These are phyloP conservation scores for Tinamus guttatus DNA, from an alignment of 2,113 vertebrate species.

Conservation along the genomic window DNA sequence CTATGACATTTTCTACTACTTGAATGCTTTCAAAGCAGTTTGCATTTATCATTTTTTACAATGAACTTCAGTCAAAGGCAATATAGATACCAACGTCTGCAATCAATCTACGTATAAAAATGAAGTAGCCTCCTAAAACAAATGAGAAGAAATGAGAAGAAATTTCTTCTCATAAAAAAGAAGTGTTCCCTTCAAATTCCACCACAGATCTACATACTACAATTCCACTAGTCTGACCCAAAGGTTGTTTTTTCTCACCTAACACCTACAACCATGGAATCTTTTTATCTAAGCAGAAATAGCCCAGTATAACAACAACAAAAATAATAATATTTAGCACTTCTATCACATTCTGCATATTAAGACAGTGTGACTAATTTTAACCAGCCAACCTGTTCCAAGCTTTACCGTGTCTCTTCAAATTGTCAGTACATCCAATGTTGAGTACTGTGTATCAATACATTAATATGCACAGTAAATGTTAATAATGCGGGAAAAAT, in stretches of 20 bases:
- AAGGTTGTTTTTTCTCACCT: not conserved
- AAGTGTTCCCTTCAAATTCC: not conserved
- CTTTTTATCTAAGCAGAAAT: not conserved
- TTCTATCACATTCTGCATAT: not conserved
- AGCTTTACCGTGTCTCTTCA: not conserved
- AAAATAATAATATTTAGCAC: not conserved
- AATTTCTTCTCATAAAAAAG: no score
- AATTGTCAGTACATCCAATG: not conserved
- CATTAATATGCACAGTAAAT: not conserved
- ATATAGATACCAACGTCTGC: not conserved
- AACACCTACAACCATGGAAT: not conserved
- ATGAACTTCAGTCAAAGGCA: not conserved
- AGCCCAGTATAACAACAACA: not conserved
- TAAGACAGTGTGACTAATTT: not conserved
- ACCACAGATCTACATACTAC: accelerated
- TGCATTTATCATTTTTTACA: not conserved
- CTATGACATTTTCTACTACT: not conserved
- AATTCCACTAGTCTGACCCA: not conserved
- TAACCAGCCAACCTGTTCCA: not conserved
- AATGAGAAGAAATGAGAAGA: no score
- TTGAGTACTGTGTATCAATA: not conserved
- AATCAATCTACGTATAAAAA: not conserved
- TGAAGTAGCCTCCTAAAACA: not conserved
- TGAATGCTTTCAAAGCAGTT: not conserved
- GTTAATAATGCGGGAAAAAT: not conserved